Conservation (phyloP, 2,888 invertebrate genomes). For the Mellilla xanthometata region DNA sequence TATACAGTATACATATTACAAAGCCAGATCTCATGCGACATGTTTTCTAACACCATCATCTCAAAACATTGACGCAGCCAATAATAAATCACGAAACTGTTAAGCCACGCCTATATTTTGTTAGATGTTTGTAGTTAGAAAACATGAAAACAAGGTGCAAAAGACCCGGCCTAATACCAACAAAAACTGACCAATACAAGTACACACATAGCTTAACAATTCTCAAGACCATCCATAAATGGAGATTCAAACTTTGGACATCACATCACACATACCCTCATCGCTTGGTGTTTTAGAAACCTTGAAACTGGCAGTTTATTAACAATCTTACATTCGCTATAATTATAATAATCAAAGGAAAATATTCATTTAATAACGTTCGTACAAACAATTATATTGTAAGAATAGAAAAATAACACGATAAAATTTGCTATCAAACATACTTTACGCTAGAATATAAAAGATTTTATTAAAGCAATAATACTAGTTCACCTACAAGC, state of each 20-base stretch:
- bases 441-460: slow-evolving; percentile 52
- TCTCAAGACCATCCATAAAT: slow-evolving; percentile 3
- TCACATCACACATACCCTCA: slow-evolving; percentile 51
- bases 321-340: slow-evolving; percentile 52
- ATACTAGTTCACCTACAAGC: slow-evolving; percentile 41
- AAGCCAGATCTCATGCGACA: too few species aligned
- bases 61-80: too few species aligned
- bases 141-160: too few species aligned
- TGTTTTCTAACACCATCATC: too few species aligned
- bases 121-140: too few species aligned
- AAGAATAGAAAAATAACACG: slow-evolving; percentile 49
- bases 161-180: too few species aligned
- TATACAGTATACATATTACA: too few species aligned
- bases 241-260: slow-evolving; percentile 48
- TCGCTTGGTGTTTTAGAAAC: slow-evolving; percentile 70
- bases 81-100: too few species aligned
- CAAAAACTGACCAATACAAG: too few species aligned
- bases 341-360: slow-evolving; percentile 13
- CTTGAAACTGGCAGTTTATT: slow-evolving; percentile 74
- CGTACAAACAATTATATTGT: slow-evolving; percentile 48
- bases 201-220: too few species aligned
- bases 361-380: slow-evolving; percentile 38
- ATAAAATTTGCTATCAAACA: slow-evolving; percentile 65
- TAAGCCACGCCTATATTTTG: too few species aligned
- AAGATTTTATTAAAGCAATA: slow-evolving; percentile 50